Percentiles rank a stretch among this genome's conserved stretches.
Evolutionary conservation across 2,888 invertebrate species (phyloP).

Genomic region (Cephalotes varians): DNA sequence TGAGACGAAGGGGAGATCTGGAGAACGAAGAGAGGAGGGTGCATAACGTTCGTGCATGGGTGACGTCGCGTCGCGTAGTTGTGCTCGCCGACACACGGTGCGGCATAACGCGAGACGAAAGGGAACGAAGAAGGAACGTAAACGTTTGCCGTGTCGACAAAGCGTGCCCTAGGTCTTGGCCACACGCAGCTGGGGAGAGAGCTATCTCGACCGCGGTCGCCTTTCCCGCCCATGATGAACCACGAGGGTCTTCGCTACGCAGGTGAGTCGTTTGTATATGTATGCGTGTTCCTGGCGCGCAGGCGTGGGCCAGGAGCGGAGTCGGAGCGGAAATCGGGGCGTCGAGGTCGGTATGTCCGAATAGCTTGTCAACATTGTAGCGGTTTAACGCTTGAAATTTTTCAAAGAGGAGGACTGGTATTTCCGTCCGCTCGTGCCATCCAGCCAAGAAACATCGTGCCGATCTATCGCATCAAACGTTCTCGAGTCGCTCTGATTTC

Average conservation of each 20-base stretch:
- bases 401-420: background rate
- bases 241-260: conserved; percentile 27
- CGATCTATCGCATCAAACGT: background rate
- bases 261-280: conserved; percentile 16
- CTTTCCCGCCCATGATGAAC: conserved; percentile 29
- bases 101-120: background rate
- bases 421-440: background rate
- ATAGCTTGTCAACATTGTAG: background rate
- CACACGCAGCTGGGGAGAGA: background rate
- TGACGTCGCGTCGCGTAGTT: conserved; percentile 20
- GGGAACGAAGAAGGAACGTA: background rate
- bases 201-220: background rate
- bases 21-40: conserved; percentile 59
- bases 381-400: background rate
- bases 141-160: conserved; percentile 23
- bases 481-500: background rate
- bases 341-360: background rate
- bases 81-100: conserved; percentile 15
- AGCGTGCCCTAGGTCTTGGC: conserved; percentile 47
- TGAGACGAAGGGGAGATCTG: conserved; percentile 59
- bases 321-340: background rate
- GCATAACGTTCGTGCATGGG: background rate
- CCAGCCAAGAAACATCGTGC: too few relatives aligned
- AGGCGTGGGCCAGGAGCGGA: conserved; percentile 11
- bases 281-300: background rate